Evolutionary conservation across 2,113 vertebrate genomes (phyloP), one percentile per base, ranked within the genome.

Genomic region (Azemiops feae): DNA sequence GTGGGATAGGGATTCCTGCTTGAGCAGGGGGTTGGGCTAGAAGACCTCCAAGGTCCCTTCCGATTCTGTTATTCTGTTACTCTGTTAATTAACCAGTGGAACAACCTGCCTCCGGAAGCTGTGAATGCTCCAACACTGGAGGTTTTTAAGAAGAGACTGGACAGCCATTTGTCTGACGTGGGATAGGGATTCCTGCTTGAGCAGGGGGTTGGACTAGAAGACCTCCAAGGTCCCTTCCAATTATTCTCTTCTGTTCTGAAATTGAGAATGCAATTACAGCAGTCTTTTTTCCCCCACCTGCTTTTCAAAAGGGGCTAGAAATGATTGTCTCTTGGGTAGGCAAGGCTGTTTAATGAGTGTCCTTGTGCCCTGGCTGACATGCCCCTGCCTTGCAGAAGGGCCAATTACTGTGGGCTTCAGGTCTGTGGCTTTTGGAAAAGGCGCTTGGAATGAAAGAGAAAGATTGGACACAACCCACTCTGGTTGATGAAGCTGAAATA

Each of bases 351-450:
- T 97, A 97, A 97, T 95, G 95, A 96, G 94, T 90, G 64, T 45
- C 18, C 92, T 94, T 94, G 95, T 93, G 91, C 95, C 95, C 94
- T 90, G 94, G 94, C 89, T 95, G 94, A 92, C 95, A 92, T 94
- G 95, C 92, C n/a, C 1, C 93, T 85, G 95, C 95, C 96, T 96
- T 96, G 94, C 97, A 96, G 96, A 45, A 88, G 94, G 96, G 97
- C 97, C 95, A 96, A 96, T 97, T 96, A 96, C 95, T 93, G 95
- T 92, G 92, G 0, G 94, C 96, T 95, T 45, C 18, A 74, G 50
- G 57, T 0, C 14, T 1, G 27, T 25, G 3, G 18, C 23, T 54
- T 30, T 87, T 64, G 34, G 7, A n/a, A 43, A 43, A 95, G 93
- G 85, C 91, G 95, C 95, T 94, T 81, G 94, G 94, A 95, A 91